phyloP scores from a whole-genome alignment of 2,113 vertebrate species.

The Phocoena sinus region DNA sequence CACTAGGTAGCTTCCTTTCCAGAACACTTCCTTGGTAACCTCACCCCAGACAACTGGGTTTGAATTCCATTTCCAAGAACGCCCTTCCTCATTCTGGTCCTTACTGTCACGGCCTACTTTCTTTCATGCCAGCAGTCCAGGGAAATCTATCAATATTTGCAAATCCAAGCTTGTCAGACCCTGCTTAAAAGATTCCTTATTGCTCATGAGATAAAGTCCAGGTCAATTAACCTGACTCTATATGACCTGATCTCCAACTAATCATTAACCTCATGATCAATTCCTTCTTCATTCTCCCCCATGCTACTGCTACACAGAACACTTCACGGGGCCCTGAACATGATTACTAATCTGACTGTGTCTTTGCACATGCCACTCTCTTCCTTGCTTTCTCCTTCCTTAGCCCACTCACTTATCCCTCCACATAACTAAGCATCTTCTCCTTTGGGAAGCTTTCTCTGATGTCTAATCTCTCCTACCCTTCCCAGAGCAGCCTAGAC shows the following conservation, averaged over 20 bases:
- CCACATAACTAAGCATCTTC: not conserved
- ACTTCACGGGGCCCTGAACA: fast-evolving
- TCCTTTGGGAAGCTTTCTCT: not conserved
- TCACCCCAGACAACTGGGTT: not conserved
- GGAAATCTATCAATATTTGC: not conserved
- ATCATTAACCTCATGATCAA: not conserved
- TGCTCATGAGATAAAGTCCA: not conserved
- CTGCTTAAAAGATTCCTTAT: not conserved
- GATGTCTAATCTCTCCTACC: not conserved
- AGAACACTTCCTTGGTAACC: not conserved
- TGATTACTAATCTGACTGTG: fast-evolving
- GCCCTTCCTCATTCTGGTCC: not conserved
- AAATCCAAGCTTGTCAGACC: not conserved
- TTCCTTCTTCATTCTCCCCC: not conserved
- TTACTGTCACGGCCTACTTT: not conserved
- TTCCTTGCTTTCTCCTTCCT: not conserved
- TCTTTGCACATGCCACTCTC: not conserved
- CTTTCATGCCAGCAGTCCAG: not conserved
- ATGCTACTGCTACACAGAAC: not conserved
- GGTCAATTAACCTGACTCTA: not conserved
- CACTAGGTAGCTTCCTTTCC: not conserved
- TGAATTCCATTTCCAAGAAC: not conserved
- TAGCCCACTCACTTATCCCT: not conserved
- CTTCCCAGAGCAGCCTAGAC: not conserved
- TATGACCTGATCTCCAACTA: not conserved